phyloP scores from a whole-genome alignment of 2,888 invertebrate species.

The Cephonodes hylas region DNA sequence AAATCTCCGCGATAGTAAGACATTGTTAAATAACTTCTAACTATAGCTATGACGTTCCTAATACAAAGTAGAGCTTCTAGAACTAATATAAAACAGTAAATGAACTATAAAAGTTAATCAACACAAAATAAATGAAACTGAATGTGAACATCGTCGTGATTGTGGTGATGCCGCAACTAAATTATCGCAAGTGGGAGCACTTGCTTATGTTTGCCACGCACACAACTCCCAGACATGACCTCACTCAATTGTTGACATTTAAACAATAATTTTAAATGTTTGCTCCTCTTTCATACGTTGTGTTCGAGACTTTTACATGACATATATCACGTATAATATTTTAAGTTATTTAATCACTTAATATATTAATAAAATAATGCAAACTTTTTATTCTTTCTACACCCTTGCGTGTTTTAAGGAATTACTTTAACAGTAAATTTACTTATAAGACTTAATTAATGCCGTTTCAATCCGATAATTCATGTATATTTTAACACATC shows the following conservation, averaged over 20 bases:
- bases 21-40: not conserved
- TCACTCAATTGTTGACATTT: constrained; percentile 23
- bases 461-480: no score
- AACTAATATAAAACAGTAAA: not conserved
- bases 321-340: no score
- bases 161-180: constrained; percentile 22
- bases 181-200: constrained; percentile 37
- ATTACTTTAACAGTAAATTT: no score
- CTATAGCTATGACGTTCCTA: not conserved
- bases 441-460: no score
- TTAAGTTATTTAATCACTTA: no score
- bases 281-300: no score
- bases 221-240: constrained; percentile 28
- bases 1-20: no score
- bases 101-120: not conserved
- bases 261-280: not conserved
- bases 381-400: no score
- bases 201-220: constrained; percentile 28
- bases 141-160: constrained; percentile 16
- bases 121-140: constrained; percentile 12
- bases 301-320: no score
- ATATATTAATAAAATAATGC: no score
- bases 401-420: no score
- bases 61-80: not conserved
- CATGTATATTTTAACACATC: no score